These are phyloP conservation scores for Cyrtodaria siliqua DNA, from an alignment of 2,888 invertebrate species.

Conservation along the genomic window DNA sequence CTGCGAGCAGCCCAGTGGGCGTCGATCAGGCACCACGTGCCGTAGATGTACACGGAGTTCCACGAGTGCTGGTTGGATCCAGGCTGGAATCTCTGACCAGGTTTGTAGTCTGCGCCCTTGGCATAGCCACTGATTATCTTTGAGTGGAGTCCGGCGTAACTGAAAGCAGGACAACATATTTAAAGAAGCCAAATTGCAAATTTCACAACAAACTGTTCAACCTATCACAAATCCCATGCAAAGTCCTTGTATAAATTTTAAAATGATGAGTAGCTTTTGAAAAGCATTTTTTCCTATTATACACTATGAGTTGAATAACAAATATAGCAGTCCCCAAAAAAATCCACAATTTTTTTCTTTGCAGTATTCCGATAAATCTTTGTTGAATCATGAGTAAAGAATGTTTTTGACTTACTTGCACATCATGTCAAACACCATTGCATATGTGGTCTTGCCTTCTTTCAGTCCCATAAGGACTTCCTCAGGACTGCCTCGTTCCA, in stretches of 20 bases:
- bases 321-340: no score
- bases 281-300: no score
- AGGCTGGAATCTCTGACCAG: slow-evolving; percentile 85
- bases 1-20: slow-evolving; percentile 86
- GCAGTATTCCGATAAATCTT: no score
- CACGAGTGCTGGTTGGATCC: slow-evolving; percentile 85
- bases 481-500: slow-evolving; percentile 84
- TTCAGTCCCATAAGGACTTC: slow-evolving; percentile 85
- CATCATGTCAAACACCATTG: slow-evolving; percentile 85
- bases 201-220: no score
- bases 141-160: slow-evolving; percentile 86
- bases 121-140: slow-evolving; percentile 86
- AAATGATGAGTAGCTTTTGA: no score
- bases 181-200: no score
- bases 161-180: slow-evolving; percentile 65
- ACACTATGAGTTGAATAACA: no score
- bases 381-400: no score
- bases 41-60: slow-evolving; percentile 86
- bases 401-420: slow-evolving; percentile 84
- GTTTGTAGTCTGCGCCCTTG: slow-evolving; percentile 86
- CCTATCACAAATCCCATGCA: no score
- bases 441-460: slow-evolving; percentile 85
- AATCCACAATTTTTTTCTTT: no score
- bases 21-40: slow-evolving; percentile 85
- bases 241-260: no score